Percentiles rank a stretch among this genome's conserved stretches.
Evolutionary conservation across 2,797 vertebrate species (phyloP).

Genomic region (Clarias fuscus): DNA sequence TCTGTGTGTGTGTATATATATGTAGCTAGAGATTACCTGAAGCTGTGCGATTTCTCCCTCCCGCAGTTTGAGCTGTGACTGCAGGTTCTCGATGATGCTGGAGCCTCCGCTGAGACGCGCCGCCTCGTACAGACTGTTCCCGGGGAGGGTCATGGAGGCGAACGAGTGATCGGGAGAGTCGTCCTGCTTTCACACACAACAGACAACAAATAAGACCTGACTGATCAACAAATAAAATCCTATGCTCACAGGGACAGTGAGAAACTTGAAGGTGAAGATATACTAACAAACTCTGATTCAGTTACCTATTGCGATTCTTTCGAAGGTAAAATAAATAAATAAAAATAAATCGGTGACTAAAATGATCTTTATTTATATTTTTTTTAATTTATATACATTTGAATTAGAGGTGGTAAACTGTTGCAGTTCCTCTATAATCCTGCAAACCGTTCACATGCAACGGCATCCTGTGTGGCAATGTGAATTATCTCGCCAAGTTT

Average conservation of each 20-base stretch:
- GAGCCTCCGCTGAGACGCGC: slow-evolving; percentile 92
- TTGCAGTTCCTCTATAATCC: no score
- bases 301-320: no score
- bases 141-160: slow-evolving; percentile 78
- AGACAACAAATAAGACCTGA: no score
- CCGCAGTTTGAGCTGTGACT: slow-evolving; percentile 92
- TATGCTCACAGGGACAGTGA: not conserved
- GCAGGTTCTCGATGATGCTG: slow-evolving; percentile 92
- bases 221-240: not conserved
- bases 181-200: slow-evolving; percentile 72
- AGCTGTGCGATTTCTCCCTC: slow-evolving; percentile 95
- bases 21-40: slow-evolving; percentile 76
- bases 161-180: slow-evolving; percentile 86
- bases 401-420: no score
- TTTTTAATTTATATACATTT: no score
- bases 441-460: no score
- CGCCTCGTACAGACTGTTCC: slow-evolving; percentile 90
- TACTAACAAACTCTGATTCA: not conserved
- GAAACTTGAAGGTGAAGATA: not conserved
- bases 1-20: not conserved
- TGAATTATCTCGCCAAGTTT: no score
- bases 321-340: no score
- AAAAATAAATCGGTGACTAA: no score
- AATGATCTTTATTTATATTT: no score
- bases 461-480: no score